Evolutionary conservation across 2,888 invertebrate species (phyloP), one percentile per base, ranked within the genome.

Genomic region (Trissonchulus latispiculum): DNA sequence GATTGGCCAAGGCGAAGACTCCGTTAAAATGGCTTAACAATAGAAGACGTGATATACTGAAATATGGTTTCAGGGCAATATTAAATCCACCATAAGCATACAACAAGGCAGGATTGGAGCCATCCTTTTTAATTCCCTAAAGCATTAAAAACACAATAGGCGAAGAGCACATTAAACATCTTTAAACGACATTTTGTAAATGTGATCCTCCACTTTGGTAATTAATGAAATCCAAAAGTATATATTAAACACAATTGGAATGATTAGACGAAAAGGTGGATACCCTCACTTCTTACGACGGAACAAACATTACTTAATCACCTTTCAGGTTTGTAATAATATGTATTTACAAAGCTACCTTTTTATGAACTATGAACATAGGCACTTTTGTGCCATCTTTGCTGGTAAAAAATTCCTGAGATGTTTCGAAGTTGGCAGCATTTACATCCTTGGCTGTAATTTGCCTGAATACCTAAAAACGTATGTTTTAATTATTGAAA

Each of bases 11-110:
- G 28, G 93, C 96, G 76, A 92, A 88, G 71, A 95, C 88, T 0
- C 95, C 96, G 82, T 90, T 88, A 77, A 95, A 90, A 81, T 93
- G 89, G 80, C 93, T 90, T 82, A 96, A 90, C 83, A 94, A 94
- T 77, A 94, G 89, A 37, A 95, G 85, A 72, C 93, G 87, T 23
- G 90, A 90, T 36, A 94, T 89, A 79, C 91, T 91, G 86, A 97
- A 99, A 70, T 88, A 88, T 2, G 97, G 96, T 82, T 91, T 90
- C 77, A 95, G 87, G 83, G 92, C 91, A 78, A 93, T 89, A 86
- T 94, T 95, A 85, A 99, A 99, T 0, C 97, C 97, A 72, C 97
- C 97, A 84, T 97, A 97, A 28, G 95, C 97, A 84, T 96, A 96
- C 48, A 99, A 85, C 67, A 95, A 86, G 76, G 92, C 90, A 0